phyloP scores from a whole-genome alignment of 2,888 invertebrate species.

The Volucella inflata region DNA sequence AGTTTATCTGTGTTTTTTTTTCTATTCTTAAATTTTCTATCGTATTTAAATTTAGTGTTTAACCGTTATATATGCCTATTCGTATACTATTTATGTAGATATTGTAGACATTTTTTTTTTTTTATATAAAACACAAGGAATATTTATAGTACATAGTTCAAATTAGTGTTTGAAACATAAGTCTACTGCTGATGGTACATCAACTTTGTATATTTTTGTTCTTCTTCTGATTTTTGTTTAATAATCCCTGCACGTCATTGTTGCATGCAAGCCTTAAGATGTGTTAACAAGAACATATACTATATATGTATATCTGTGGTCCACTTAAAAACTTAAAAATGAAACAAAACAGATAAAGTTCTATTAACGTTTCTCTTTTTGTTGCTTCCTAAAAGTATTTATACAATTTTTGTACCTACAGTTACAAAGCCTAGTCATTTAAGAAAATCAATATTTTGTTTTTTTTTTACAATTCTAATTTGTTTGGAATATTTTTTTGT shows the following conservation, averaged over 20 bases:
- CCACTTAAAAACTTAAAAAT: conserved; percentile 16
- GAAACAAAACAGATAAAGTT: conserved; percentile 31
- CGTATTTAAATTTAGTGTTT: conserved; percentile 33
- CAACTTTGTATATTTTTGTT: conserved; percentile 5
- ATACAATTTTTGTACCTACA: conserved; percentile 28
- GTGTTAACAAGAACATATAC: background rate
- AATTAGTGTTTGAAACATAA: conserved; percentile 20
- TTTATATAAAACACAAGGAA: conserved; percentile 7
- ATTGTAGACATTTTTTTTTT: conserved; percentile 48
- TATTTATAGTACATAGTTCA: background rate
- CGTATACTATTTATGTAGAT: conserved; percentile 51
- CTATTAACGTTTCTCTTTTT: conserved; percentile 4
- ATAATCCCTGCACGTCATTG: conserved; percentile 2
- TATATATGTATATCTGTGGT: conserved; percentile 39
- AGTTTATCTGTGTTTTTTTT: background rate
- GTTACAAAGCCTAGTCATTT: conserved; percentile 62
- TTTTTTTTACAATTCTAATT: conserved; percentile 4
- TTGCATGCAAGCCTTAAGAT: conserved; percentile 12
- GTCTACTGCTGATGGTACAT: conserved; percentile 6
- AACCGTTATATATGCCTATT: conserved; percentile 19
- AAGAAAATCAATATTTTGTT: conserved; percentile 36
- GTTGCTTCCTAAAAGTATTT: conserved; percentile 47
- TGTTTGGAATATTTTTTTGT: background rate
- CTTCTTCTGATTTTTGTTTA: conserved; percentile 13
- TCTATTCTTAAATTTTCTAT: conserved; percentile 23